Percentiles rank a stretch among this genome's conserved stretches.
Evolutionary conservation across 2,113 vertebrate species (phyloP).

Genomic region (Silurus meridionalis): DNA sequence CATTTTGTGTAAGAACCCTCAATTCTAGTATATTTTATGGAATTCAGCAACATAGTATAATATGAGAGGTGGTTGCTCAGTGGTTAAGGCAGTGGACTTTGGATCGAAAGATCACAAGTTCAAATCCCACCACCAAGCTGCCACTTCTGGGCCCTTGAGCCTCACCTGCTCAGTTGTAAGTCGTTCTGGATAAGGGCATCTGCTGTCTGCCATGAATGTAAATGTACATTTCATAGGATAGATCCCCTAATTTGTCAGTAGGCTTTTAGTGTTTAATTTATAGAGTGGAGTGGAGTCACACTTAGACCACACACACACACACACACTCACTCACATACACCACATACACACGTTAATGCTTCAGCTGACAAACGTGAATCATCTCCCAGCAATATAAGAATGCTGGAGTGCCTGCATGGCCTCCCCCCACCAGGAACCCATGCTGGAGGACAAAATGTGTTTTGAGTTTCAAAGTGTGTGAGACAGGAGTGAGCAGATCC

Average conservation of each 20-base stretch:
- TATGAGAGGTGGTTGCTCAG: neutral
- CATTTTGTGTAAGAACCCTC: neutral
- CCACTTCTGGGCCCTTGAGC: too few species aligned
- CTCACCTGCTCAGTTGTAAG: too few species aligned
- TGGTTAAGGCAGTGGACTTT: too few species aligned
- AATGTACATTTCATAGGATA: neutral
- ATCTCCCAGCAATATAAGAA: neutral
- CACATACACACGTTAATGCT: neutral
- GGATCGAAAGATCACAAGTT: too few species aligned
- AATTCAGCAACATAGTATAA: neutral
- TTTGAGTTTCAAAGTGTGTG: neutral
- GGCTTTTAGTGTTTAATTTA: conserved; percentile 18
- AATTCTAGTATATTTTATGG: neutral
- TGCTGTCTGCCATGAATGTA: too few species aligned
- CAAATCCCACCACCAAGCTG: too few species aligned
- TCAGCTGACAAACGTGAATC: conserved; percentile 3
- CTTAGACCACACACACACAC: neutral
- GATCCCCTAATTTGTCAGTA: neutral
- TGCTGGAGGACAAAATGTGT: neutral
- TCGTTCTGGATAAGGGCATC: too few species aligned
- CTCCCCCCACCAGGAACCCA: neutral
- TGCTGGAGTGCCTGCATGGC: neutral
- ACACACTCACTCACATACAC: conserved; percentile 4
- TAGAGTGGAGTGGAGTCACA: neutral
- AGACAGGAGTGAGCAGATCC: neutral